A percentile compares a stretch with the other conserved stretches of the same genome.
Evolutionary conservation across 2,113 vertebrate genomes (phyloP).

Genomic region (Smithornis capensis): DNA sequence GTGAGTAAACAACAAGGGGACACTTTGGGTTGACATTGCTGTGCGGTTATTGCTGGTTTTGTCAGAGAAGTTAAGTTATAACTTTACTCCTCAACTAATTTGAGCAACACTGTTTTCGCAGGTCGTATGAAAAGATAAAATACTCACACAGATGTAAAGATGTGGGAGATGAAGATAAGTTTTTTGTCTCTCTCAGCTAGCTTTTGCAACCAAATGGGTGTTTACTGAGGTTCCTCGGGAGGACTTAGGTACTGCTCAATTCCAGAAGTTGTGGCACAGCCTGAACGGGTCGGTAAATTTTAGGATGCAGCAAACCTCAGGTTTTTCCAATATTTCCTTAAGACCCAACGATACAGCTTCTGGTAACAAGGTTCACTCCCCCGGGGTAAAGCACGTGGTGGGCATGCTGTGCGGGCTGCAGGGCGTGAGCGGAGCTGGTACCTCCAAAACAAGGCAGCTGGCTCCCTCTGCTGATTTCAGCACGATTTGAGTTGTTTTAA

Average conservation of each 20-base stretch:
- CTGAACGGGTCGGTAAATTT: background rate
- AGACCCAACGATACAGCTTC: background rate
- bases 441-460: background rate
- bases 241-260: background rate
- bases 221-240: background rate
- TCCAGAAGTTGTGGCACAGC: background rate
- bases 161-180: background rate
- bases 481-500: background rate
- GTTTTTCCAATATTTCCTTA: background rate
- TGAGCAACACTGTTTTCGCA: background rate
- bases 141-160: background rate
- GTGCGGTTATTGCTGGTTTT: background rate
- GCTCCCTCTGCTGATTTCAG: slow-evolving; percentile 54
- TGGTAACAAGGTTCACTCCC: fast-evolving
- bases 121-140: background rate
- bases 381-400: background rate
- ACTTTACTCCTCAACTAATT: background rate
- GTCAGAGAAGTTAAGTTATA: background rate
- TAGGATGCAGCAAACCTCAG: background rate
- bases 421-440: background rate
- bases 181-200: background rate
- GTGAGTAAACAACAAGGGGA: fast-evolving
- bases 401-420: background rate
- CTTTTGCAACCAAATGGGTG: background rate
- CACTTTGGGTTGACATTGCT: background rate